phyloP scores from a whole-genome alignment of 2,888 invertebrate genomes.

The Synanthedon formicaeformis region DNA sequence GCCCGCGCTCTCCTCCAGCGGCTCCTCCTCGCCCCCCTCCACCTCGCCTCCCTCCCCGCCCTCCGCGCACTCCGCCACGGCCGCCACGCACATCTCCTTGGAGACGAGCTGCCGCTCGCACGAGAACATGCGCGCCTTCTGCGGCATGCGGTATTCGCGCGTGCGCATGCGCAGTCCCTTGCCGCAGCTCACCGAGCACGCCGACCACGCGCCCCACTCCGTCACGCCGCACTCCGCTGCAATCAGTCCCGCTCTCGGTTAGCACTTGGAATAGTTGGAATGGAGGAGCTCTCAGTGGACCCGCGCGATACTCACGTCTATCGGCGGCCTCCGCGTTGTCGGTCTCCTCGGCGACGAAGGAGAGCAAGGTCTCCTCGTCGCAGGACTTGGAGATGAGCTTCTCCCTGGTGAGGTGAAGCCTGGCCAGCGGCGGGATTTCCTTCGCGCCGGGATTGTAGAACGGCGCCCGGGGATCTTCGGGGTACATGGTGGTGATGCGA shows the following conservation, averaged over 20 bases:
- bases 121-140: conserved; percentile 77
- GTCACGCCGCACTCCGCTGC: conserved; percentile 85
- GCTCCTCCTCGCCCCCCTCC: conserved; percentile 14
- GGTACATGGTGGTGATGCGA: conserved; percentile 89
- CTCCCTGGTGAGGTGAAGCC: conserved; percentile 80
- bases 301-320: conserved; percentile 68
- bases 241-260: neutral
- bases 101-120: conserved; percentile 82
- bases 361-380: conserved; percentile 73
- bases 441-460: conserved; percentile 82
- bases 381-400: conserved; percentile 81
- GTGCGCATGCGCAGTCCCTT: conserved; percentile 86
- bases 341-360: conserved; percentile 71
- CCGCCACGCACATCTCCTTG: conserved; percentile 92
- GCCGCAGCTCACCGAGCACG: conserved; percentile 89
- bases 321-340: conserved; percentile 77
- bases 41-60: conserved; percentile 18
- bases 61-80: conserved; percentile 73
- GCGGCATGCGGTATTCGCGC: conserved; percentile 76
- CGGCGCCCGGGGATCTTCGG: conserved; percentile 91
- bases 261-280: too few relatives aligned
- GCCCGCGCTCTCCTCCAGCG: conserved; percentile 33
- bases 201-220: conserved; percentile 81
- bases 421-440: conserved; percentile 86
- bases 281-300: too few relatives aligned